Percentiles rank a stretch among this genome's conserved stretches.
These are phyloP conservation scores for Hypolimnas misippus DNA, from an alignment of 2,888 invertebrate genomes.

Conservation along the genomic window DNA sequence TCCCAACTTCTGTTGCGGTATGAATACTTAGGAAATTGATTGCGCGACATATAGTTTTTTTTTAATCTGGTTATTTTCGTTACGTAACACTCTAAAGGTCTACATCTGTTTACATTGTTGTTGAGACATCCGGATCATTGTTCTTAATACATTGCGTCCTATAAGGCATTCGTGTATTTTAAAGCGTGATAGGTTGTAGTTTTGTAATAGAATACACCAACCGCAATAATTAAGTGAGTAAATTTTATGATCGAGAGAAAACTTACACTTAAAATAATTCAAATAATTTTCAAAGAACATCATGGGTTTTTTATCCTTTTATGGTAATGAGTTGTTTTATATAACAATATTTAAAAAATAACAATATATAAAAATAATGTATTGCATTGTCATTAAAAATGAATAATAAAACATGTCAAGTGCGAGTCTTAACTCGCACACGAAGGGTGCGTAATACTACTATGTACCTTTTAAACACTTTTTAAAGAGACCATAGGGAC, in stretches of 20 bases:
- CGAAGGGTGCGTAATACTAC: too few relatives aligned
- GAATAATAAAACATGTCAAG: too few relatives aligned
- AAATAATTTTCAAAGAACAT: too few relatives aligned
- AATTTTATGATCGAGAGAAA: background rate
- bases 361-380: too few relatives aligned
- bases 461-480: too few relatives aligned
- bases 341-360: too few relatives aligned
- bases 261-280: too few relatives aligned
- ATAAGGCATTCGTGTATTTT: conserved; percentile 22
- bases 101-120: conserved; percentile 29
- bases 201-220: conserved; percentile 3
- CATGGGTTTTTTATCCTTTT: too few relatives aligned
- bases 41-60: conserved; percentile 15
- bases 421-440: too few relatives aligned
- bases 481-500: too few relatives aligned
- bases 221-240: background rate
- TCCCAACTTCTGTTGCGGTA: background rate
- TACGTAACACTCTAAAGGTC: conserved; percentile 31
- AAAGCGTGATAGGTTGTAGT: conserved; percentile 21
- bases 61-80: conserved; percentile 18
- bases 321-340: too few relatives aligned
- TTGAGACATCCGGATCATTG: conserved; percentile 39
- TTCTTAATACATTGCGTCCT: conserved; percentile 32
- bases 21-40: conserved; percentile 1
- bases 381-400: too few relatives aligned